Percentiles rank a stretch among this genome's conserved stretches.
phyloP scores from a whole-genome alignment of 35 echinoderm and acorn worm species.

The Ptychodera flava region DNA sequence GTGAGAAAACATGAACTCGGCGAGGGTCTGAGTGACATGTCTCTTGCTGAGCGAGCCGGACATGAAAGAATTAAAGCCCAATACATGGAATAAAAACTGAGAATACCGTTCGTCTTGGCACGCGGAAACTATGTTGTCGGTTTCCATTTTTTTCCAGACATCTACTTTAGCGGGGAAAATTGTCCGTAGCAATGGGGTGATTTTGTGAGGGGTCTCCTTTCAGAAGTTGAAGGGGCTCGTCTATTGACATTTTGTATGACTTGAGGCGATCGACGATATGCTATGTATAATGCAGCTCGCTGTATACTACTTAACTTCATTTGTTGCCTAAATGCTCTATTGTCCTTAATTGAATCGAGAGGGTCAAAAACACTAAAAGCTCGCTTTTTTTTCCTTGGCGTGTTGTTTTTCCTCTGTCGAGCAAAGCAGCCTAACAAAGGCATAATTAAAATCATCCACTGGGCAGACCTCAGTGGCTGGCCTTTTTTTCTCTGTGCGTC shows the following conservation, averaged over 20 bases:
- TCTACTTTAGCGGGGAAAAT: neutral
- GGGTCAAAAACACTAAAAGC: neutral
- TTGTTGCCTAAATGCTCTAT: neutral
- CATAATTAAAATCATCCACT: neutral
- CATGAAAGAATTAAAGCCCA: too few species aligned
- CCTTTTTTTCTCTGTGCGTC: too few species aligned
- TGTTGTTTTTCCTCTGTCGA: neutral
- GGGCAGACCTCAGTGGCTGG: neutral
- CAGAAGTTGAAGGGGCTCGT: neutral
- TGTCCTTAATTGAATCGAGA: neutral
- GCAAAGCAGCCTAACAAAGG: neutral
- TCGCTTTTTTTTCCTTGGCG: neutral
- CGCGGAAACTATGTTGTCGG: neutral
- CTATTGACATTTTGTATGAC: neutral
- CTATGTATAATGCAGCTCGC: neutral
- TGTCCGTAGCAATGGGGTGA: neutral
- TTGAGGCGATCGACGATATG: neutral
- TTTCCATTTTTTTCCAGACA: too few species aligned
- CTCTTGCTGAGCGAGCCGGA: too few species aligned
- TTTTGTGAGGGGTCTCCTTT: neutral
- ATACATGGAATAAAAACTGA: too few species aligned
- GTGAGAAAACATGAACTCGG: too few species aligned
- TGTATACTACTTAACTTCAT: neutral
- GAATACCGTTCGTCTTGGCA: neutral
- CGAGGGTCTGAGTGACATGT: too few species aligned